Conservation (phyloP, 2,888 invertebrate genomes). For the Glaucopsyche alexis region DNA sequence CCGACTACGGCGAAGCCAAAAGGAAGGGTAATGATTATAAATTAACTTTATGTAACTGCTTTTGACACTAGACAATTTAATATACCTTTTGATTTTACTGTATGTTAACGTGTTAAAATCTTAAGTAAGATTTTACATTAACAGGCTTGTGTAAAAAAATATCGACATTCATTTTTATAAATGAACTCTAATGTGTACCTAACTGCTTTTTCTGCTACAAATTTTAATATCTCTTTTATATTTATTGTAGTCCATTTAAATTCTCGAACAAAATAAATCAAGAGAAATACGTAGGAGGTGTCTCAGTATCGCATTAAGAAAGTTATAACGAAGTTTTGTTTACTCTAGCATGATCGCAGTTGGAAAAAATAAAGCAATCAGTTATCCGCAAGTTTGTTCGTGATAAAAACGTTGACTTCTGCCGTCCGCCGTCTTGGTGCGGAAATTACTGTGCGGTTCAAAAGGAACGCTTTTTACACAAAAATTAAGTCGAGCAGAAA, state of each 20-base stretch:
- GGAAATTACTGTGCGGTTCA: slow-evolving; percentile 42
- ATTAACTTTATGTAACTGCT: too few species aligned
- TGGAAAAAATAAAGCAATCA: slow-evolving; percentile 58
- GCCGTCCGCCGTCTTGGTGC: slow-evolving; percentile 48
- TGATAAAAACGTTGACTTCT: slow-evolving; percentile 56
- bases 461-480: slow-evolving; percentile 1
- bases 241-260: background rate
- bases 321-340: slow-evolving; percentile 47
- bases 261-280: background rate
- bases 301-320: slow-evolving; percentile 34
- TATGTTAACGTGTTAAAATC: too few species aligned
- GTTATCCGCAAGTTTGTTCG: slow-evolving; percentile 59
- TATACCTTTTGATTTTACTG: too few species aligned
- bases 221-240: too few species aligned
- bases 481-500: slow-evolving; percentile 24
- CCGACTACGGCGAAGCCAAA: too few species aligned
- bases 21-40: too few species aligned
- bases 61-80: too few species aligned
- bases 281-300: slow-evolving; percentile 10
- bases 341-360: slow-evolving; percentile 45
- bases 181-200: too few species aligned
- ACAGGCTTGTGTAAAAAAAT: too few species aligned
- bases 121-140: too few species aligned
- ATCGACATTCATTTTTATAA: too few species aligned
- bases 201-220: too few species aligned